Evolutionary conservation across 2,797 vertebrate species (phyloP), one percentile per base, ranked within the genome.

Genomic region (Heliangelus exortis): DNA sequence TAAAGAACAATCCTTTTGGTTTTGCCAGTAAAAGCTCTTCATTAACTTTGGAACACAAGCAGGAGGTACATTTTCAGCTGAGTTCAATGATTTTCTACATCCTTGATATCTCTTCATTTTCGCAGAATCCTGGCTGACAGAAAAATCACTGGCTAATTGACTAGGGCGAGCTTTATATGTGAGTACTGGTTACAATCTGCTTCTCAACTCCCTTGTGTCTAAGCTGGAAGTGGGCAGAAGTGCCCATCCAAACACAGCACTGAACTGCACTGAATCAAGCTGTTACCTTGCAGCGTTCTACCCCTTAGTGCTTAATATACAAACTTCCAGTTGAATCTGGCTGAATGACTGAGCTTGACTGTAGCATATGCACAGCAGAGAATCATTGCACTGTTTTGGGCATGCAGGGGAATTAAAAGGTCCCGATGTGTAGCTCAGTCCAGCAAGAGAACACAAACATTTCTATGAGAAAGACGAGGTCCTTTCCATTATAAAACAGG

Each of bases 131-230:
- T 94, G 93, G 83, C 79, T 96, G 96, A 96, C 78, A 90, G 74
- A 97, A 96, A 97, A 97, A 97, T 95, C 95, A 96, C 75, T 90
- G 93, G 68, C 78, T 96, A 89, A 89, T 93, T 96, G 95, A 96
- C 93, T 94, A 26, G 9, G 80, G 55, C 72, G 87, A 59, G 28
- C 28, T 96, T 92, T 91, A 91, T n/a, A 57, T 54, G 79, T 18
- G 1, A 87, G 84, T 31, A 59, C 84, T 94, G 41, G 68, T 96
- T 91, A 75, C 67, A 91, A 57, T 80, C 79, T 95, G 65, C 34
- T 65, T 84, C 23, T 58, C 50, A 58, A 36, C 15, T 10, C 71
- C 75, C 53, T 84, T 72, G 62, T 16, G 59, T 91, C 69, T 67
- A 57, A 89, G 79, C 4, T 74, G 76, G 54, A 53, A 92, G 83